phyloP scores from a whole-genome alignment of 2,113 vertebrate genomes.

The Lepisosteus osseus region DNA sequence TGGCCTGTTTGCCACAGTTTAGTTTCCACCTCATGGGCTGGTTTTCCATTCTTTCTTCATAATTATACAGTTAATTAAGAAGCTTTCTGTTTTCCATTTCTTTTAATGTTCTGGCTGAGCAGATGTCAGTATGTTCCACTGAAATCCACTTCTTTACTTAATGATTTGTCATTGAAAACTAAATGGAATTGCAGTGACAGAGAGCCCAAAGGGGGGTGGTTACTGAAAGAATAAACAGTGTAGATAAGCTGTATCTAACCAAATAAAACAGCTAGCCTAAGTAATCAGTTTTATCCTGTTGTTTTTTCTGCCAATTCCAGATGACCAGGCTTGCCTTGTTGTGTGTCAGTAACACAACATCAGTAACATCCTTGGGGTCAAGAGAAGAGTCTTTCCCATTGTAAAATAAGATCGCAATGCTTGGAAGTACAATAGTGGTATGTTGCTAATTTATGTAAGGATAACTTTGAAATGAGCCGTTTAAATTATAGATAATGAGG shows the following conservation, averaged over 20 bases:
- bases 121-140: slow-evolving; percentile 52
- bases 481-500: too few relatives aligned
- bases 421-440: too few relatives aligned
- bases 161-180: slow-evolving; percentile 52
- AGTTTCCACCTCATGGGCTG: background rate
- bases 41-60: slow-evolving; percentile 13
- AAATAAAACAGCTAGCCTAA: background rate
- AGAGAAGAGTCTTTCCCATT: too few relatives aligned
- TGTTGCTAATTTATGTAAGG: too few relatives aligned
- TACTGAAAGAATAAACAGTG: slow-evolving; percentile 24
- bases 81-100: slow-evolving; percentile 26
- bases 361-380: too few relatives aligned
- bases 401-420: too few relatives aligned
- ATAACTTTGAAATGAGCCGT: too few relatives aligned
- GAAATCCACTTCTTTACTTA: slow-evolving; percentile 43
- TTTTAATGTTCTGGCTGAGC: slow-evolving; percentile 28
- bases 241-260: background rate
- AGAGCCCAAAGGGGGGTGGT: slow-evolving; percentile 40
- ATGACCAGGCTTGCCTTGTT: background rate
- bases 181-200: slow-evolving; percentile 45
- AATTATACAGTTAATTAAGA: slow-evolving; percentile 45
- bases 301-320: slow-evolving; percentile 4
- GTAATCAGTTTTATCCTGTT: background rate
- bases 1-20: background rate
- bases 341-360: too few relatives aligned